Conservation (phyloP, 2,113 vertebrate species). For the Toxostoma redivivum region DNA sequence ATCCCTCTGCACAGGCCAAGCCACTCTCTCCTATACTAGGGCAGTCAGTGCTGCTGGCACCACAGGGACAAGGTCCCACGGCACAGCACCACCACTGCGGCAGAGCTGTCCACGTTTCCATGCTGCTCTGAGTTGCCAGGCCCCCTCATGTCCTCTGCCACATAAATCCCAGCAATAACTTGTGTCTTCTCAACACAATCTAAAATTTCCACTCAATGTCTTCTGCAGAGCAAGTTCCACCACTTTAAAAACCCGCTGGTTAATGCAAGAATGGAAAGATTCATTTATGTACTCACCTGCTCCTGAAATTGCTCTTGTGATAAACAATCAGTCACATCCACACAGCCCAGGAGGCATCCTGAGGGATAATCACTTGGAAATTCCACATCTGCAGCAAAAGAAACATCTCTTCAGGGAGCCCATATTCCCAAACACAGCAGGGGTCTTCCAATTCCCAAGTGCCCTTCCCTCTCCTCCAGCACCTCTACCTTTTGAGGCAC, state of each 20-base stretch:
- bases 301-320: slow-evolving; percentile 90
- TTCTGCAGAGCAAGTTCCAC: not conserved
- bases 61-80: not conserved
- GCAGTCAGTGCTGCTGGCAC: accelerated
- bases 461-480: not conserved
- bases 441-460: not conserved
- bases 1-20: not conserved
- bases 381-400: slow-evolving; percentile 75
- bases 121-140: not conserved
- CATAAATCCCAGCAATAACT: not conserved
- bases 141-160: not conserved
- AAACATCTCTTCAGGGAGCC: not conserved
- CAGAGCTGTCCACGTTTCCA: not conserved
- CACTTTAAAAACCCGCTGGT: not conserved
- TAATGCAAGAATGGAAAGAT: not conserved
- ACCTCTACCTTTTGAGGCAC: not conserved
- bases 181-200: not conserved
- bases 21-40: not conserved
- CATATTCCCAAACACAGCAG: not conserved
- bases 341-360: slow-evolving; percentile 90
- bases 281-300: slow-evolving; percentile 78
- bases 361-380: slow-evolving; percentile 92
- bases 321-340: slow-evolving; percentile 88
- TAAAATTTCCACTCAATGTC: not conserved
- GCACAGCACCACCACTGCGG: not conserved